Conservation (phyloP, 2,797 vertebrate species). For the Choloepus didactylus region DNA sequence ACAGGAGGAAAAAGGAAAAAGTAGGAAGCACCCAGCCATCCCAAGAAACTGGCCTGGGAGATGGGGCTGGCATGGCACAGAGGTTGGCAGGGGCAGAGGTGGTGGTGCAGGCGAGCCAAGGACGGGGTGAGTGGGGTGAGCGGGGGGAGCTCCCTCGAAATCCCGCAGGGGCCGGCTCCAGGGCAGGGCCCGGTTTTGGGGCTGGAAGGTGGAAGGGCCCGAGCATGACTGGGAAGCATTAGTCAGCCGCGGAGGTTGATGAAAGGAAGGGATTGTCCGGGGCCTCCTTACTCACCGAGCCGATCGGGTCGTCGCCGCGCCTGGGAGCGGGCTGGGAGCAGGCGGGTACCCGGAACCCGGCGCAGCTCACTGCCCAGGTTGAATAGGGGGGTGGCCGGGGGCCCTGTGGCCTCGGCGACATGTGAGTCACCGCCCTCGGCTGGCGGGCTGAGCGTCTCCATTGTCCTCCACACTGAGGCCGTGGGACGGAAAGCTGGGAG, state of each 20-base stretch:
- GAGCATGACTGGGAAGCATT: constrained; percentile 65
- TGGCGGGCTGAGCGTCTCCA: constrained; percentile 68
- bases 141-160: neutral
- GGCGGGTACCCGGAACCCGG: neutral
- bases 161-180: constrained; percentile 10
- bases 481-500: neutral
- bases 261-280: constrained; percentile 77
- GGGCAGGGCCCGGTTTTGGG: constrained; percentile 43
- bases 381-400: constrained; percentile 54
- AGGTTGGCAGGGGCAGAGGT: neutral
- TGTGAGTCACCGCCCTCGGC: constrained; percentile 74
- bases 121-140: neutral
- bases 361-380: constrained; percentile 53
- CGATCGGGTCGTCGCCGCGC: constrained; percentile 43
- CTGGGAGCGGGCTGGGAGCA: constrained; percentile 54
- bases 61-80: neutral
- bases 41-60: neutral
- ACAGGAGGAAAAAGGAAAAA: neutral
- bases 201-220: constrained; percentile 60
- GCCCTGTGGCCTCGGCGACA: constrained; percentile 19
- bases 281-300: constrained; percentile 74
- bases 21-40: neutral
- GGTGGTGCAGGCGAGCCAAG: neutral
- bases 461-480: constrained; percentile 52
- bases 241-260: constrained; percentile 73